Evolutionary conservation across 2,113 vertebrate species (phyloP).

Genomic region (Ptilorrhoa leucosticta): DNA sequence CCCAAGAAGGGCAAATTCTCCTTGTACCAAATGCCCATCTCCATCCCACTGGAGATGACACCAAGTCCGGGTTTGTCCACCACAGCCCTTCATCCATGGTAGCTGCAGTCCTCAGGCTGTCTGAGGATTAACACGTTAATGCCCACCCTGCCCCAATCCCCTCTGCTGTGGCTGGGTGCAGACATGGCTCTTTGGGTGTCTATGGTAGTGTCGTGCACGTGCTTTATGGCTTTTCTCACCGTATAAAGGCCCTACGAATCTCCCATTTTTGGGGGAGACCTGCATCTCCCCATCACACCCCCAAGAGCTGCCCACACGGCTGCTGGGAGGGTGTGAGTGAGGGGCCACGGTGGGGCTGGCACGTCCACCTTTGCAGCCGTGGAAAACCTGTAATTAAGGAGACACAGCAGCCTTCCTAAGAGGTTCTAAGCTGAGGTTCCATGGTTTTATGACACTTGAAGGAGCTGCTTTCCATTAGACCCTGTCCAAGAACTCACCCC

Average conservation of each 20-base stretch:
- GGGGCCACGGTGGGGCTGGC: not conserved
- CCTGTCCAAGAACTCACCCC: not conserved
- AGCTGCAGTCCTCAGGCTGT: not conserved
- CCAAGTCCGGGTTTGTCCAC: not conserved
- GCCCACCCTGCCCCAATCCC: not conserved
- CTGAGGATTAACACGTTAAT: not conserved
- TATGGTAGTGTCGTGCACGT: fast-evolving
- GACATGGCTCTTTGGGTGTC: not conserved
- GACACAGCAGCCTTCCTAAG: not conserved
- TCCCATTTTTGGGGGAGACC: not conserved
- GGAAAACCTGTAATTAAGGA: not conserved
- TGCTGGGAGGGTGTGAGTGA: not conserved
- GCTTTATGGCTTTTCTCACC: not conserved
- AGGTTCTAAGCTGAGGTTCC: not conserved
- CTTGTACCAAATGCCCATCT: not conserved
- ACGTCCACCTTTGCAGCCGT: not conserved
- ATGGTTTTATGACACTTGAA: not conserved
- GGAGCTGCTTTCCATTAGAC: not conserved
- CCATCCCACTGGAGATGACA: not conserved
- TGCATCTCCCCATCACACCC: not conserved
- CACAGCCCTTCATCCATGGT: not conserved
- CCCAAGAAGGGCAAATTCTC: not conserved
- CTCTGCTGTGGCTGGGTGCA: not conserved
- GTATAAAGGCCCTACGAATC: not conserved
- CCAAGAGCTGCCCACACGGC: fast-evolving